Percentiles rank a stretch among this genome's conserved stretches.
Conservation (phyloP, 2,797 vertebrate genomes). For the Huso huso region DNA sequence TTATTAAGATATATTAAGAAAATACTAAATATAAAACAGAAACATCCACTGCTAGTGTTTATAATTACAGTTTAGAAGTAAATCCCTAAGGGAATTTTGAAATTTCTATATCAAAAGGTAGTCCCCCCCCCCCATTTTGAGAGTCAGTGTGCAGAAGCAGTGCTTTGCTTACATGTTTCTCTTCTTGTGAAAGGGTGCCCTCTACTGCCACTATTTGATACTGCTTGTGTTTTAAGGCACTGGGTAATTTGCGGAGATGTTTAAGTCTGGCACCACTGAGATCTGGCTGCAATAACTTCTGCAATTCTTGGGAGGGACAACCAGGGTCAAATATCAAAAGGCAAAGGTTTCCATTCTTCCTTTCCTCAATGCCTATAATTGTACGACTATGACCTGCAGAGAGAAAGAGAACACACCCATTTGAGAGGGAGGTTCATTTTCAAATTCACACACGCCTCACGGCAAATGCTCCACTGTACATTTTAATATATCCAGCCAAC, state of each 20-base stretch:
- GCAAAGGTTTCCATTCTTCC: constrained; percentile 68
- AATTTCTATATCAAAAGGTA: neutral
- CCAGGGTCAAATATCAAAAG: constrained; percentile 81
- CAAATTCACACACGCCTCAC: too few species aligned
- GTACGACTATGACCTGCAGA: constrained; percentile 79
- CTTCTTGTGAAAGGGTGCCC: constrained; percentile 66
- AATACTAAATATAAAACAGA: too few species aligned
- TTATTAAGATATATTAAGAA: too few species aligned
- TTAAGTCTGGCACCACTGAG: constrained; percentile 45
- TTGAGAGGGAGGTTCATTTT: too few species aligned
- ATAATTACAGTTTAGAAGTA: too few species aligned
- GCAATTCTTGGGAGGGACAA: constrained; percentile 62
- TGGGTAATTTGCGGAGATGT: constrained; percentile 57
- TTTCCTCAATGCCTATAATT: constrained; percentile 83
- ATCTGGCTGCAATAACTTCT: constrained; percentile 63
- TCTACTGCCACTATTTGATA: constrained; percentile 81
- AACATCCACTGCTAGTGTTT: too few species aligned
- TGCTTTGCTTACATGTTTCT: constrained; percentile 61
- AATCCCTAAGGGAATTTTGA: too few species aligned
- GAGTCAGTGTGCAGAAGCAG: neutral
- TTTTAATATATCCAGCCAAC: too few species aligned
- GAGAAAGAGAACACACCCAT: neutral
- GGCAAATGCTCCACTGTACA: too few species aligned
- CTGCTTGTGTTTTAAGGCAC: constrained; percentile 78
- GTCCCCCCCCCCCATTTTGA: too few species aligned